phyloP scores from a whole-genome alignment of 2,797 vertebrate genomes.

The Trachops cirrhosus region DNA sequence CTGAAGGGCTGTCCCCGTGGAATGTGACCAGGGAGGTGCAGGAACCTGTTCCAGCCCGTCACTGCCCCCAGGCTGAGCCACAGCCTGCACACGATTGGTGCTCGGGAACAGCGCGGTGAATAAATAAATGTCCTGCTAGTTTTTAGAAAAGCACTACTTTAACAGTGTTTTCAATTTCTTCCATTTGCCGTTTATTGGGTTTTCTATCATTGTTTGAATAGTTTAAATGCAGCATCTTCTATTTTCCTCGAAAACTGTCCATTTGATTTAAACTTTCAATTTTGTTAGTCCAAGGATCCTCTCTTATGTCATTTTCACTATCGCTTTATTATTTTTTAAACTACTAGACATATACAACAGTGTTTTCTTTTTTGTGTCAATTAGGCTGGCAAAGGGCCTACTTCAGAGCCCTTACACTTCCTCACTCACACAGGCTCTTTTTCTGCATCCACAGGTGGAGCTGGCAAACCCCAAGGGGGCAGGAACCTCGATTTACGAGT shows the following conservation, averaged over 20 bases:
- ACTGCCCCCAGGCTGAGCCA: accelerated
- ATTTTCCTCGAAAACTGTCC: background rate
- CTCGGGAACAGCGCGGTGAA: accelerated
- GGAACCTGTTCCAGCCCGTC: accelerated
- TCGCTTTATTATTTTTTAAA: background rate
- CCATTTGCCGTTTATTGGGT: no score
- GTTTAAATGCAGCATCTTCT: background rate
- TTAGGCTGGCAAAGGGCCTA: background rate
- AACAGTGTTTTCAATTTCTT: background rate
- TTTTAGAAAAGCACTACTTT: background rate
- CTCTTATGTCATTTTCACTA: background rate
- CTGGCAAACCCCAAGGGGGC: no score
- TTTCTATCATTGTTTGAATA: background rate
- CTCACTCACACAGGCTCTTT: no score
- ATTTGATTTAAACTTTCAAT: background rate
- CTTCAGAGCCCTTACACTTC: no score
- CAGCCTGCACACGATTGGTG: accelerated
- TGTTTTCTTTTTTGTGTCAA: background rate
- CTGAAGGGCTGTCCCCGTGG: background rate
- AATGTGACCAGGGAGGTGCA: accelerated
- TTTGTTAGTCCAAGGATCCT: background rate
- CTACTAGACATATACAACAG: background rate
- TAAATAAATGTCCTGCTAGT: accelerated
- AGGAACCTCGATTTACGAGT: accelerated
- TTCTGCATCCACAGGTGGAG: background rate